These are phyloP conservation scores for Dendrophyllia cribrosa DNA, from an alignment of 64 coral and sea anemone genomes.

Conservation along the genomic window DNA sequence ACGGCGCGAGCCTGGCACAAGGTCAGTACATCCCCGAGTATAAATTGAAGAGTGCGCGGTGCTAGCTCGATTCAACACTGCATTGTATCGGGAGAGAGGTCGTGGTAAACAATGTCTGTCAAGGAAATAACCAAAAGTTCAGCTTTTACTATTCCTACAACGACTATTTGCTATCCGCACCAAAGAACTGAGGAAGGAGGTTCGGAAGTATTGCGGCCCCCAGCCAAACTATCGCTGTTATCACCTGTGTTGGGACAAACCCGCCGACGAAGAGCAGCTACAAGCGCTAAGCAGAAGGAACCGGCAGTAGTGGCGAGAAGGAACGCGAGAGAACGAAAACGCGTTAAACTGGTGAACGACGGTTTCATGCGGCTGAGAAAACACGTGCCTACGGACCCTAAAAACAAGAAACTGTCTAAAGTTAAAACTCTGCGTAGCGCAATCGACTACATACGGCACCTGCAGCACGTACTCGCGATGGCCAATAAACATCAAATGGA, in stretches of 20 bases:
- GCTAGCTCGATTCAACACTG: constrained; percentile 34
- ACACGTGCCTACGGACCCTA: constrained; percentile 98
- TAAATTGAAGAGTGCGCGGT: constrained; percentile 44
- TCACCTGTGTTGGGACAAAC: constrained; percentile 82
- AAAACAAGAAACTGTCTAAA: constrained; percentile 99
- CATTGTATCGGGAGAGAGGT: constrained; percentile 34
- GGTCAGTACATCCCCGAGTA: constrained; percentile 42
- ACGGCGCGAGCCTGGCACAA: constrained; percentile 58
- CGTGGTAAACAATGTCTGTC: constrained; percentile 52
- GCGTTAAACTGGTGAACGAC: constrained; percentile 98
- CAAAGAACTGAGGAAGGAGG: constrained; percentile 82
- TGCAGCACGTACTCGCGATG: constrained; percentile 95
- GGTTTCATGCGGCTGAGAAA: constrained; percentile 95
- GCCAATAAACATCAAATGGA: constrained; percentile 91
- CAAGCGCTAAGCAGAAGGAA: constrained; percentile 96
- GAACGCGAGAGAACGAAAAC: constrained; percentile 92
- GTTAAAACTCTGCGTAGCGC: constrained; percentile 99
- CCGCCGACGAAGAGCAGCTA: constrained; percentile 82
- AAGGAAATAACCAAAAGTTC: constrained; percentile 89
- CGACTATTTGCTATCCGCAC: constrained; percentile 80
- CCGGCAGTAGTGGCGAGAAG: constrained; percentile 95
- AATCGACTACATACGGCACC: constrained; percentile 98
- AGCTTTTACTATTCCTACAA: constrained; percentile 85
- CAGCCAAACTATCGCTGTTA: constrained; percentile 61
- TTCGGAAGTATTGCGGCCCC: constrained; percentile 66